These are phyloP conservation scores for Galerucella calmariensis DNA, from an alignment of 2,888 invertebrate species.

Conservation along the genomic window DNA sequence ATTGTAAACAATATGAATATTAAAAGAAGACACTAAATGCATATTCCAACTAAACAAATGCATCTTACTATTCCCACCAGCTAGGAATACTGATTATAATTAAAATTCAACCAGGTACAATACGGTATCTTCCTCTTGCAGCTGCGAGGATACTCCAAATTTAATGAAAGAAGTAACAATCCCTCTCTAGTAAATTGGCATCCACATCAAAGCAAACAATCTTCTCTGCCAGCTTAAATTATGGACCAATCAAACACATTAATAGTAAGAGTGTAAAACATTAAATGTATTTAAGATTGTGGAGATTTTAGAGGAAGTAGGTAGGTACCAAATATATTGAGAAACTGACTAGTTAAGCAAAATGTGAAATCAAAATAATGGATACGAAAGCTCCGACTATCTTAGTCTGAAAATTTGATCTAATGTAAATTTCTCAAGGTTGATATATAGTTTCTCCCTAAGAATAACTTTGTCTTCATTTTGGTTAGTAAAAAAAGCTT, in stretches of 20 bases:
- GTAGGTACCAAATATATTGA: too few species aligned
- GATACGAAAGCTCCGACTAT: background rate
- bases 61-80: background rate
- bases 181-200: background rate
- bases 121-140: background rate
- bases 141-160: background rate
- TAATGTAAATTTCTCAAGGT: background rate
- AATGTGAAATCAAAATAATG: background rate
- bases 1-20: background rate
- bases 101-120: background rate
- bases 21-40: background rate
- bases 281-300: background rate
- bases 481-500: background rate
- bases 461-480: background rate
- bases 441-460: too few species aligned
- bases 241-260: background rate
- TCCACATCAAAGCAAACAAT: background rate
- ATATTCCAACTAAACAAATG: conserved; percentile 3
- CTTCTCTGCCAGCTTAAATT: background rate
- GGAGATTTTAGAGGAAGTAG: too few species aligned
- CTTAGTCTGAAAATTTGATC: background rate
- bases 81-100: background rate
- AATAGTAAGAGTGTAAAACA: background rate
- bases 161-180: background rate
- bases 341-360: background rate